These are phyloP conservation scores for Shinisaurus crocodilurus DNA, from an alignment of 2,113 vertebrate genomes.

Conservation along the genomic window DNA sequence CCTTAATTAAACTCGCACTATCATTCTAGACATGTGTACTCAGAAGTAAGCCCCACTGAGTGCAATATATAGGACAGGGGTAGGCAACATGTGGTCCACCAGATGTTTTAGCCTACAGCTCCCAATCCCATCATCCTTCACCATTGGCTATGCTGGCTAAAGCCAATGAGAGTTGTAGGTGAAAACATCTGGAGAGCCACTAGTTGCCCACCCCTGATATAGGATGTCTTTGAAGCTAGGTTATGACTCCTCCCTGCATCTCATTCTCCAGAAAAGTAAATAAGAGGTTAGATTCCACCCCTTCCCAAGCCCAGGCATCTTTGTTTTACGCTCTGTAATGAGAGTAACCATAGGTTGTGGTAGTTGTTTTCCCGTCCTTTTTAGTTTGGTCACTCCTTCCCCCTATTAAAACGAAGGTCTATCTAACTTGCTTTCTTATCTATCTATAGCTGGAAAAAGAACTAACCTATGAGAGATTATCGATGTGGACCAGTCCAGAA, in stretches of 20 bases:
- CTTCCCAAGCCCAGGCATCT: not conserved
- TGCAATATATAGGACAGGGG: too few species aligned
- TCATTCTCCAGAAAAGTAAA: not conserved
- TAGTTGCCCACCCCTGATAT: too few species aligned
- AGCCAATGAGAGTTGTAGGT: too few species aligned
- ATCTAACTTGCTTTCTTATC: slow-evolving; percentile 34
- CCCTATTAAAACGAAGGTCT: not conserved
- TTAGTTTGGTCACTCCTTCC: not conserved
- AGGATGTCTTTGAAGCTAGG: too few species aligned
- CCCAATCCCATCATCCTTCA: too few species aligned
- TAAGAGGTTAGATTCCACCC: too few species aligned
- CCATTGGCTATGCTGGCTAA: too few species aligned
- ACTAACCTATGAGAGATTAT: slow-evolving; percentile 82
- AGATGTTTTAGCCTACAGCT: too few species aligned
- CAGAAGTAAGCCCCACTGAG: not conserved
- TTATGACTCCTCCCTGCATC: too few species aligned
- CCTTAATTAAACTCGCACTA: not conserved
- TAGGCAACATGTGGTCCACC: too few species aligned
- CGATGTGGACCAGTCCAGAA: slow-evolving; percentile 78
- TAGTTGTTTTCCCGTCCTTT: not conserved
- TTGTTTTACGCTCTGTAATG: not conserved
- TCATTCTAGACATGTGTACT: not conserved
- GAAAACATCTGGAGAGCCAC: too few species aligned
- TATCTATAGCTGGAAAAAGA: slow-evolving; percentile 79
- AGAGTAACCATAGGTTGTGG: not conserved